phyloP scores from a whole-genome alignment of 92 coral and sea anemone genomes.

The Paramuricea clavata region DNA sequence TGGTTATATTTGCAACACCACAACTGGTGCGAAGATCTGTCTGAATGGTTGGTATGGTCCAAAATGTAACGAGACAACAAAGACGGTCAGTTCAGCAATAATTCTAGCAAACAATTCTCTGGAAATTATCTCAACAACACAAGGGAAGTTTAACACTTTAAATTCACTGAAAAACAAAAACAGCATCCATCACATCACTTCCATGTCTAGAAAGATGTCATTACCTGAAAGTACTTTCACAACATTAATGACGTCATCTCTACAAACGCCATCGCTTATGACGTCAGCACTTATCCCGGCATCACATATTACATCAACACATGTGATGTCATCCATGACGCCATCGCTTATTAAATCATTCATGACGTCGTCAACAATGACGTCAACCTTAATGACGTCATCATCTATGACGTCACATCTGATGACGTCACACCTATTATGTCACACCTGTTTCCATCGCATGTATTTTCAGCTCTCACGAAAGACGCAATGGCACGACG shows the following conservation, averaged over 20 bases:
- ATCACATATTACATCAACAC: background rate
- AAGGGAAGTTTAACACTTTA: background rate
- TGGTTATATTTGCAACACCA: background rate
- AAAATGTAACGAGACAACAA: slow-evolving; percentile 9
- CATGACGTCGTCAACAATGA: background rate
- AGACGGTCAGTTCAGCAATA: background rate
- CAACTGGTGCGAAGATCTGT: slow-evolving; percentile 34
- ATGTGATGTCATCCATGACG: no score
- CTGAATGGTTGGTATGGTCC: slow-evolving; percentile 37
- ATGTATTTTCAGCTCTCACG: background rate
- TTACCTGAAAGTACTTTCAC: background rate
- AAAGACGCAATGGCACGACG: background rate
- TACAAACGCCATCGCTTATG: background rate
- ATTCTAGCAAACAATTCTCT: background rate
- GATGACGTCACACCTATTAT: background rate
- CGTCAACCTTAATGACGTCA: background rate
- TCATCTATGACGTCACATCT: background rate
- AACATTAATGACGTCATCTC: slow-evolving; percentile 7
- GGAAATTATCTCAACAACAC: background rate
- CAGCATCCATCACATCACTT: slow-evolving; percentile 4
- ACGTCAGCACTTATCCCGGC: no score
- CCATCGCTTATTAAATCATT: no score
- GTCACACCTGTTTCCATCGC: background rate
- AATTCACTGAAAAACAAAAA: slow-evolving; percentile 5
- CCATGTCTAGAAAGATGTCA: background rate